phyloP scores from a whole-genome alignment of 2,888 invertebrate species.

The Caenorhabditis panamensis region DNA sequence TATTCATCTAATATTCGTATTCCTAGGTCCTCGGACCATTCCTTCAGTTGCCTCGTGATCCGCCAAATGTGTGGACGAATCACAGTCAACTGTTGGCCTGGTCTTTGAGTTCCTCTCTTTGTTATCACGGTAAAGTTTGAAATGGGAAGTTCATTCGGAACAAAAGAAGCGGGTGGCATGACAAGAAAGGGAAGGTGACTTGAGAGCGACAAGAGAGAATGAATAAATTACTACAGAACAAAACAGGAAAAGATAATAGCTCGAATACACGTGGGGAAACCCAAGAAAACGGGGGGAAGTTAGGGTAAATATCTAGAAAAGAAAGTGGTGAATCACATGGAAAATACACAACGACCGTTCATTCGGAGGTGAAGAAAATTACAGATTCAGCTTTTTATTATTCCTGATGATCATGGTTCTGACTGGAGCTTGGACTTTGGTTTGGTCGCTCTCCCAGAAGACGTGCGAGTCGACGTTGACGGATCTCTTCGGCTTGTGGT shows the following conservation, averaged over 20 bases:
- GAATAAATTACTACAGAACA: slow-evolving; percentile 38
- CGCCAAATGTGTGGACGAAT: slow-evolving; percentile 61
- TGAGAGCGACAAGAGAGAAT: too few species aligned
- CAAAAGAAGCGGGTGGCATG: background rate
- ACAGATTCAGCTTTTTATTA: background rate
- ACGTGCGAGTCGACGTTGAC: slow-evolving; percentile 44
- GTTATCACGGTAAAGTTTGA: background rate
- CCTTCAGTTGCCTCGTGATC: slow-evolving; percentile 68
- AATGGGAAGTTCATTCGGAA: slow-evolving; percentile 24
- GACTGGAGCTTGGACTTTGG: background rate
- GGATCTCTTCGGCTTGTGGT: slow-evolving; percentile 54
- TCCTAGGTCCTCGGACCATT: slow-evolving; percentile 41
- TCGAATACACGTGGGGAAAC: slow-evolving; percentile 44
- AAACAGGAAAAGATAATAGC: slow-evolving; percentile 24
- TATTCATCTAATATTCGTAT: background rate
- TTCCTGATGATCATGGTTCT: background rate
- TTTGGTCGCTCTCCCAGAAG: slow-evolving; percentile 22
- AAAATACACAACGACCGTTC: slow-evolving; percentile 30
- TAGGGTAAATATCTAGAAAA: slow-evolving; percentile 17
- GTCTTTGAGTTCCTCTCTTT: slow-evolving; percentile 28
- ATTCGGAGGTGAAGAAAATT: slow-evolving; percentile 3
- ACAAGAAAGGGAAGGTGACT: slow-evolving; percentile 29
- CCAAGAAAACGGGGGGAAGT: slow-evolving; percentile 9
- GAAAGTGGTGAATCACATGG: slow-evolving; percentile 29
- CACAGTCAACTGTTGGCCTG: slow-evolving; percentile 72